Conservation (phyloP, 2,888 invertebrate genomes). For the Pseudoips prasinana region DNA sequence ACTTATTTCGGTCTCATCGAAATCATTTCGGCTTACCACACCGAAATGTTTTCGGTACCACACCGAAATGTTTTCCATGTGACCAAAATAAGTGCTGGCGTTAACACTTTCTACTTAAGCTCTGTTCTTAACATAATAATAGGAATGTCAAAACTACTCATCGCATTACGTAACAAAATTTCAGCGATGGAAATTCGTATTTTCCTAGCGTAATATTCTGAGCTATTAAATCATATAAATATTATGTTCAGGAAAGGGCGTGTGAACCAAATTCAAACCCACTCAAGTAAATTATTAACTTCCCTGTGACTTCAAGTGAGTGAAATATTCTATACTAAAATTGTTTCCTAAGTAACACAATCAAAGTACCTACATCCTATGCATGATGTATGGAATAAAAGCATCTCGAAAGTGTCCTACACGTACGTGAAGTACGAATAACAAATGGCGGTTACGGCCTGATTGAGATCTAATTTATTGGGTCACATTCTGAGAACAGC, state of each 20-base stretch:
- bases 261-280: neutral
- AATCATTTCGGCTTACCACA: too few species aligned
- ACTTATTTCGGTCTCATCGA: too few species aligned
- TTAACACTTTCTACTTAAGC: too few species aligned
- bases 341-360: conserved; percentile 5
- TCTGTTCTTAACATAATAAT: too few species aligned
- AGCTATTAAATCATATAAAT: too few species aligned
- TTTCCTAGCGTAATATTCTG: too few species aligned
- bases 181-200: too few species aligned
- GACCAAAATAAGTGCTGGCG: too few species aligned
- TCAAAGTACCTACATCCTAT: conserved; percentile 9
- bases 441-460: conserved; percentile 69
- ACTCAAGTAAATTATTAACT: conserved; percentile 1
- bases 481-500: conserved; percentile 67
- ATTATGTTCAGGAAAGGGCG: neutral
- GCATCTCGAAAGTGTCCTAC: conserved; percentile 30
- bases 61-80: too few species aligned
- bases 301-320: neutral
- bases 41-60: too few species aligned
- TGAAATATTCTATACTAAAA: conserved; percentile 5
- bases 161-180: too few species aligned
- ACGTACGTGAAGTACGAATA: conserved; percentile 51
- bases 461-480: conserved; percentile 80
- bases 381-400: conserved; percentile 23
- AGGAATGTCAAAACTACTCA: too few species aligned